Conservation (phyloP, 2,797 vertebrate genomes). For the Nannoperca obscura region DNA sequence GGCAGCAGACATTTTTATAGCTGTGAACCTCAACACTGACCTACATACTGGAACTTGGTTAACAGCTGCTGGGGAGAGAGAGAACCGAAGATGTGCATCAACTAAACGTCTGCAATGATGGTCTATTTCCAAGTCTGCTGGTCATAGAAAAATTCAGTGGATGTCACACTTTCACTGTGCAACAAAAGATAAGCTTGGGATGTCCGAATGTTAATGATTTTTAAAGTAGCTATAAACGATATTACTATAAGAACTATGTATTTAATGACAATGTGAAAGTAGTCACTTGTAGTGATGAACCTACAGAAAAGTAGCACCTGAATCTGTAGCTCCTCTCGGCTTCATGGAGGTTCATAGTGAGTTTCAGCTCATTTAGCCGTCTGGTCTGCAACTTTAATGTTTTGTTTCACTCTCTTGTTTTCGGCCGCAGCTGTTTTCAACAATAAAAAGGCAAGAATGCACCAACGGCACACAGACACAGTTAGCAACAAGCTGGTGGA, state of each 20-base stretch:
- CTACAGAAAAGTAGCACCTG: not conserved
- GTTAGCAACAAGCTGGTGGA: not conserved
- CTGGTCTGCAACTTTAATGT: not conserved
- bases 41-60: constrained; percentile 59
- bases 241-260: not conserved
- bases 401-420: not conserved
- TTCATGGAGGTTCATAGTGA: not conserved
- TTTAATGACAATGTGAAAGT: not conserved
- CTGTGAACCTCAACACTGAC: constrained; percentile 50
- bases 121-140: not conserved
- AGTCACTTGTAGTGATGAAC: not conserved
- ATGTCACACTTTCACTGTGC: not conserved
- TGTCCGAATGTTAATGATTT: not conserved
- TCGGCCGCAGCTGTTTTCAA: not conserved
- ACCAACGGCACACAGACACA: not conserved
- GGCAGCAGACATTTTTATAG: constrained; percentile 46
- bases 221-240: not conserved
- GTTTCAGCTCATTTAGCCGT: not conserved
- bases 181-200: not conserved
- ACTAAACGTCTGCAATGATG: not conserved
- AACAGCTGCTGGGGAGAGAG: constrained; percentile 34
- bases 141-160: not conserved
- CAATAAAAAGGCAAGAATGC: not conserved
- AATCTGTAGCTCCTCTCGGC: not conserved
- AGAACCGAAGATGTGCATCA: constrained; percentile 18